Conservation (phyloP, 1,140 invertebrate genomes). For the Ctenoplectra terminalis region DNA sequence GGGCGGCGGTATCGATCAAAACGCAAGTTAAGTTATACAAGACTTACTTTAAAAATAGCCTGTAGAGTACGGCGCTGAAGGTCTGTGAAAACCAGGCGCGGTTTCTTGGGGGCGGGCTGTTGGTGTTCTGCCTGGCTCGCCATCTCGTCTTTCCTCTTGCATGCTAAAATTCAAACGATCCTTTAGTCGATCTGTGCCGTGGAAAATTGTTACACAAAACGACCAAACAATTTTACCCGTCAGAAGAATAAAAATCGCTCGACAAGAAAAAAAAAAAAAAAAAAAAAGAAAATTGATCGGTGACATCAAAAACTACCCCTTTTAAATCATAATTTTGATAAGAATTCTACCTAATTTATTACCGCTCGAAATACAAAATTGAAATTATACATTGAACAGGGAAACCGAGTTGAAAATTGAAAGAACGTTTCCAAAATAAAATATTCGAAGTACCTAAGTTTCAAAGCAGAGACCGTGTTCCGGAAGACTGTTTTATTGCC, state of each 20-base stretch:
- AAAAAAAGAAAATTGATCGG: too few species aligned
- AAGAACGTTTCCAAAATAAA: not conserved
- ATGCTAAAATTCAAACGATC: conserved; percentile 86
- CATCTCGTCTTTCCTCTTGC: conserved; percentile 99
- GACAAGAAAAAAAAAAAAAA: not conserved
- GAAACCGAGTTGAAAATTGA: not conserved
- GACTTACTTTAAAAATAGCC: conserved; percentile 97
- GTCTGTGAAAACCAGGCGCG: conserved; percentile 99
- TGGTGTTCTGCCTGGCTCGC: conserved; percentile 89
- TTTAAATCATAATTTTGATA: too few species aligned
- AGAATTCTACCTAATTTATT: too few species aligned
- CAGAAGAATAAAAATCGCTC: not conserved
- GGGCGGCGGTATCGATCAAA: conserved; percentile 60
- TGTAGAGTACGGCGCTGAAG: conserved; percentile 99
- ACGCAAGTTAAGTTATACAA: conserved; percentile 56
- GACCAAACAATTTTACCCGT: not conserved
- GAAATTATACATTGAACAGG: too few species aligned
- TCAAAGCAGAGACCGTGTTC: not conserved
- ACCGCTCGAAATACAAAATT: too few species aligned
- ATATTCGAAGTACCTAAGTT: not conserved
- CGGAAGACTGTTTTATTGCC: not conserved
- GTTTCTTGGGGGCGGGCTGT: conserved; percentile 97
- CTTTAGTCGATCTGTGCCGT: conserved; percentile 31
- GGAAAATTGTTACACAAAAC: not conserved
- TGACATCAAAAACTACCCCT: too few species aligned